A percentile compares a stretch with the other conserved stretches of the same genome.
These are phyloP conservation scores for Dallia pectoralis DNA, from an alignment of 2,797 vertebrate genomes.

Conservation along the genomic window DNA sequence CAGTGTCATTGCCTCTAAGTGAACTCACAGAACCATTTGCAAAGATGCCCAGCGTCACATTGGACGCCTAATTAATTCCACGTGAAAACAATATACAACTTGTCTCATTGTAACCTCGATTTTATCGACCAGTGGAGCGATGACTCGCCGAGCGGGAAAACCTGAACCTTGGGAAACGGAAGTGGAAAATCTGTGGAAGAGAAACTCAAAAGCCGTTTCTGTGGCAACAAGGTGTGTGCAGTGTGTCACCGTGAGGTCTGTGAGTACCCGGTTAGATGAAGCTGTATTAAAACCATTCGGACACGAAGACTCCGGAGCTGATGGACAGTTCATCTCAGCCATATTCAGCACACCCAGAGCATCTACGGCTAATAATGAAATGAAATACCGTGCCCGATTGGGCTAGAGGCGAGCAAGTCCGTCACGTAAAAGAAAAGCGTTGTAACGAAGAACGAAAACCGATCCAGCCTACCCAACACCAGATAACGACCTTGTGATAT, in stretches of 20 bases:
- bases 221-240: conserved; percentile 40
- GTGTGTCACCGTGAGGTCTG: conserved; percentile 22
- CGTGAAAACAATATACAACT: conserved; percentile 27
- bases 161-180: conserved; percentile 46
- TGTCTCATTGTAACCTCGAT: conserved; percentile 25
- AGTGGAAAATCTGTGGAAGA: conserved; percentile 47
- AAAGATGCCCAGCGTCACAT: conserved; percentile 29
- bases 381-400: conserved; percentile 51
- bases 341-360: conserved; percentile 34
- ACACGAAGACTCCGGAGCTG: conserved; percentile 10
- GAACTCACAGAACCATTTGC: neutral
- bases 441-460: conserved; percentile 1
- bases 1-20: neutral
- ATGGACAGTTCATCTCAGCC: conserved; percentile 14
- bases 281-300: conserved; percentile 1
- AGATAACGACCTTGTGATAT: conserved; percentile 40
- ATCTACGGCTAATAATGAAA: conserved; percentile 47
- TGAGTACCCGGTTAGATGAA: neutral
- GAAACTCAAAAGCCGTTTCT: conserved; percentile 43
- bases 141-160: conserved; percentile 34
- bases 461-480: conserved; percentile 50
- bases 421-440: neutral
- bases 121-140: conserved; percentile 30
- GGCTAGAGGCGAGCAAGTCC: conserved; percentile 25
- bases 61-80: conserved; percentile 36